Conservation (phyloP, 2,113 vertebrate genomes). For the Dicentrarchus labrax region DNA sequence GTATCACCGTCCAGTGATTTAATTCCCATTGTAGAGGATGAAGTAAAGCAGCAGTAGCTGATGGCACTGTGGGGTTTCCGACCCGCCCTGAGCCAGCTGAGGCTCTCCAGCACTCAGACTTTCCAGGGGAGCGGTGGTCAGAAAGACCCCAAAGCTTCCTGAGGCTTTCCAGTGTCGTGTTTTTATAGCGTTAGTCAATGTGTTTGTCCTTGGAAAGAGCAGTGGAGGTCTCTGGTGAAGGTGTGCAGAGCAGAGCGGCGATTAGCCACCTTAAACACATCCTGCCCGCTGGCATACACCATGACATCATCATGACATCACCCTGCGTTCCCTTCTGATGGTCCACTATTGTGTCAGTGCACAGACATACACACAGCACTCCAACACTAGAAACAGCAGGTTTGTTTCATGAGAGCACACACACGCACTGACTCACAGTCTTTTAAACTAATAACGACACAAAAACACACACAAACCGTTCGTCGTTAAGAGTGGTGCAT, state of each 20-base stretch:
- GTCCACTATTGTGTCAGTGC: conserved; percentile 57
- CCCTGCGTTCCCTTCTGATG: conserved; percentile 32
- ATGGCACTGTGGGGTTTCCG: conserved; percentile 48
- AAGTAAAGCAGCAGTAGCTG: conserved; percentile 46
- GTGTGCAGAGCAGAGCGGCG: conserved; percentile 57
- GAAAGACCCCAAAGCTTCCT: conserved; percentile 65
- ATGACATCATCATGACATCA: conserved; percentile 78
- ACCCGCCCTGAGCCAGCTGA: conserved; percentile 38
- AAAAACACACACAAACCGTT: conserved; percentile 62
- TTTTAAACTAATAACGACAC: conserved; percentile 58
- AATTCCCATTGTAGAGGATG: conserved; percentile 40
- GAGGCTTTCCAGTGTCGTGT: conserved; percentile 64
- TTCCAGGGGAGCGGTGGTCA: conserved; percentile 70
- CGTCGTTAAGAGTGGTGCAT: conserved; percentile 69
- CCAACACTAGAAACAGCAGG: neutral
- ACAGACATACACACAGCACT: conserved; percentile 1
- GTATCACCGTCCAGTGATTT: conserved; percentile 35
- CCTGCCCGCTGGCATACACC: conserved; percentile 61
- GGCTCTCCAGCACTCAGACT: conserved; percentile 62
- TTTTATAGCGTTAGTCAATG: conserved; percentile 68
- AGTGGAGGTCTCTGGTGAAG: conserved; percentile 52
- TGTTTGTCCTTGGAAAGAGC: conserved; percentile 64
- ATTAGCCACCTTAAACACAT: conserved; percentile 75
- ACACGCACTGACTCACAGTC: conserved; percentile 40
- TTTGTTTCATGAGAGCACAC: conserved; percentile 1